These are phyloP conservation scores for Gobionotothen gibberifrons DNA, from an alignment of 2,797 vertebrate genomes.

Conservation along the genomic window DNA sequence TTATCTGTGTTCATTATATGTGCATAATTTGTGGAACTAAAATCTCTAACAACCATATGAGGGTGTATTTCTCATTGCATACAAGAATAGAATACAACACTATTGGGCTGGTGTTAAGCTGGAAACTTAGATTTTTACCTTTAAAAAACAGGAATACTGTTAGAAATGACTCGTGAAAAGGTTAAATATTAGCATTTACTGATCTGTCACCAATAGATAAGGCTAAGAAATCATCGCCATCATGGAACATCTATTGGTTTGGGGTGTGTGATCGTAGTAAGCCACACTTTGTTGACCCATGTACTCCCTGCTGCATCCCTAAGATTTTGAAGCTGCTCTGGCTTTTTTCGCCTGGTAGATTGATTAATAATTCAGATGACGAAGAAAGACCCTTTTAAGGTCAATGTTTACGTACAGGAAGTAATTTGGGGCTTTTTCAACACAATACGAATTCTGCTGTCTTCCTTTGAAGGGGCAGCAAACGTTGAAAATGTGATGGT, in stretches of 20 bases:
- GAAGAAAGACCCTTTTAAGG: not conserved
- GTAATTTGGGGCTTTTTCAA: not conserved
- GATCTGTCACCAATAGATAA: not conserved
- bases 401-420: not conserved
- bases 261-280: not conserved
- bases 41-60: not conserved
- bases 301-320: too few species aligned
- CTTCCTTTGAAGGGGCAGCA: not conserved
- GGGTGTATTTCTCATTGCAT: not conserved
- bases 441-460: not conserved
- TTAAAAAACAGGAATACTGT: not conserved
- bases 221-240: not conserved
- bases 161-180: not conserved
- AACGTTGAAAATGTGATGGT: not conserved
- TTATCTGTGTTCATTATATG: conserved; percentile 22
- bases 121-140: not conserved
- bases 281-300: not conserved
- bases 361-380: not conserved
- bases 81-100: conserved; percentile 1
- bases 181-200: not conserved
- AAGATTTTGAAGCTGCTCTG: not conserved
- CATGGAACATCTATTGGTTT: not conserved
- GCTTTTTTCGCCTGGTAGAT: not conserved
- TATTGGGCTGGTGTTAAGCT: not conserved
- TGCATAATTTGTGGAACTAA: conserved; percentile 19